Evolutionary conservation across 2,888 invertebrate genomes (phyloP).

Genomic region (Lottia scabra): DNA sequence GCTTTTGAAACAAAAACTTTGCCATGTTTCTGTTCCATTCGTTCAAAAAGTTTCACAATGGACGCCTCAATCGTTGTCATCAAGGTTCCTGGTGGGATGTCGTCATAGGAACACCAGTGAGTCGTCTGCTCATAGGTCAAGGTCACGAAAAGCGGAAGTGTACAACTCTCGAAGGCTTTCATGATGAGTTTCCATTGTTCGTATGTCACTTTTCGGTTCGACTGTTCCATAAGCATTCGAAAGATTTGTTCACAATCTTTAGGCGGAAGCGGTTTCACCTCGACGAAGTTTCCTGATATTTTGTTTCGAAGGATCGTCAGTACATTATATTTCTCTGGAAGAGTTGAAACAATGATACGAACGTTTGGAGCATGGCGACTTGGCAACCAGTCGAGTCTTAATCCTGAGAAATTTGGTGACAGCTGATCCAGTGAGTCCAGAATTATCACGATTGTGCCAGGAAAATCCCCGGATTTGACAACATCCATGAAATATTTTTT

Average conservation of each 20-base stretch:
- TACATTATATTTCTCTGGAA: constrained; percentile 43
- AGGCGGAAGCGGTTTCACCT: constrained; percentile 40
- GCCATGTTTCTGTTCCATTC: constrained; percentile 52
- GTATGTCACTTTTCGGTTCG: constrained; percentile 37
- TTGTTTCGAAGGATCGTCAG: constrained; percentile 46
- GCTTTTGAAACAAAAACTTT: constrained; percentile 43
- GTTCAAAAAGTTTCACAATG: constrained; percentile 48
- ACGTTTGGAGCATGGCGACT: constrained; percentile 50
- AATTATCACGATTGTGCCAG: constrained; percentile 51
- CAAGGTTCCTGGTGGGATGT: constrained; percentile 26
- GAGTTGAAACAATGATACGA: constrained; percentile 53
- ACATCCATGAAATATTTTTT: constrained; percentile 45
- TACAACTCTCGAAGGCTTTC: constrained; percentile 41
- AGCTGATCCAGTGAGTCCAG: constrained; percentile 56
- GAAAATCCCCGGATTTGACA: constrained; percentile 45
- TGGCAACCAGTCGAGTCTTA: constrained; percentile 60
- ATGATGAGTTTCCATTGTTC: constrained; percentile 50
- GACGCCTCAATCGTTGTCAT: constrained; percentile 43
- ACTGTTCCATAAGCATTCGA: constrained; percentile 40
- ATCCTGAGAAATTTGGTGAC: constrained; percentile 45
- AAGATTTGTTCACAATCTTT: constrained; percentile 49
- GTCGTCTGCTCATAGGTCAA: constrained; percentile 51
- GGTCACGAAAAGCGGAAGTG: constrained; percentile 50
- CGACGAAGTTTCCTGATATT: constrained; percentile 36
- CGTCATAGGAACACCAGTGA: constrained; percentile 53